Base-by-base conservation (phyloP, 2,888 invertebrate genomes). In the Cephus runcator region DNA sequence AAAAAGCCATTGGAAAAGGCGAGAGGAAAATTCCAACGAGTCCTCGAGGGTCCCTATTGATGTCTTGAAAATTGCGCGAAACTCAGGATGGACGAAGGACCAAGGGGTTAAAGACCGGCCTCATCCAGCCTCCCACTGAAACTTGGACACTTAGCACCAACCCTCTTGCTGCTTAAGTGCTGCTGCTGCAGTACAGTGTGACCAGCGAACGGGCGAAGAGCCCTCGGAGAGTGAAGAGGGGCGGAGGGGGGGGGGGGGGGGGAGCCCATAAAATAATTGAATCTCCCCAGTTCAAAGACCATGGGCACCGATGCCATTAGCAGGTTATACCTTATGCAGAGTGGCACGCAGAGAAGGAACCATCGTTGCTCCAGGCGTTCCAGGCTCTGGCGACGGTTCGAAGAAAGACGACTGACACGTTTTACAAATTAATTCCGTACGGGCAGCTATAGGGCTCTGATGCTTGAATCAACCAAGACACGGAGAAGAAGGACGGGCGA, bases 11-110 rank as follows among this genome's bases (percentile, higher is more conserved):
- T 68, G 36, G 71, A 73, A 76, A 77, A 77, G 73, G 75, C 78
- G 35, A n/a, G 34, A 69, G 75, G 79, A 87, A 88, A 88, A 56
- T 56, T 56, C 56, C 56, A 56, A 56, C 23, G 56, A 23, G 23
- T 56, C 56, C 9, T 56, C 23, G 56, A 56, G 56, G 56, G 23
- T 56, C 9, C 56, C 56, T 9, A 56, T 56, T 23, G 56, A 23
- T 56, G 23, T 56, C 9, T 56, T 23, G 56, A 56, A 56, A 56
- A 56, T 56, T 56, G 56, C 56, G 23, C 23, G 56, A 56, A 56
- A 15, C 23, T 56, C 56, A 9, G 23, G 56, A 56, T 56, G 56
- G 15, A 40, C 40, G 4, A 40, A 15, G 40, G 40, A 40, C 15
- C 40, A 40, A 40, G 40, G 6, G 40, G 40, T 40, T 40, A 40